phyloP scores from a whole-genome alignment of 2,888 invertebrate species.

The Seira sanloemensis region DNA sequence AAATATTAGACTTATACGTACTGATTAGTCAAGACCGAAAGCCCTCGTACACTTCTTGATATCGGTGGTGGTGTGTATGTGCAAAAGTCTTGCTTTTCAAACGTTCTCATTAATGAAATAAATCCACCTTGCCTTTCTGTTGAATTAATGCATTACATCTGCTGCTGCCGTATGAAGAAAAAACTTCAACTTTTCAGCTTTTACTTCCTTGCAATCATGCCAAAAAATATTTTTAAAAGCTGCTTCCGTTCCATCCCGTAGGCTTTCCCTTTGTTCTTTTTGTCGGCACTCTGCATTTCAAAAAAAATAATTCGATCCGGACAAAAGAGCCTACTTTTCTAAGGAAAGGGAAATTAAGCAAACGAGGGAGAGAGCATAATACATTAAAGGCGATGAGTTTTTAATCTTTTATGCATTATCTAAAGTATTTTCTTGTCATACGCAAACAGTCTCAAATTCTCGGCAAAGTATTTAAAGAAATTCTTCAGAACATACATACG shows the following conservation, averaged over 20 bases:
- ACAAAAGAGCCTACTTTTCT: neutral
- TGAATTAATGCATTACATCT: neutral
- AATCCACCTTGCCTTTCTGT: neutral
- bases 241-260: neutral
- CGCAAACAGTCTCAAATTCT: too few relatives aligned
- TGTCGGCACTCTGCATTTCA: constrained; percentile 39
- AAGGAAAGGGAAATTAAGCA: neutral
- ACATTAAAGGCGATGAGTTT: neutral
- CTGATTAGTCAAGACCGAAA: too few relatives aligned
- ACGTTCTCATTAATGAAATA: neutral
- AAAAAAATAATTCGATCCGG: constrained; percentile 45
- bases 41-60: too few relatives aligned
- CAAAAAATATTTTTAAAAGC: constrained; percentile 34
- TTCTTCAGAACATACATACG: too few relatives aligned
- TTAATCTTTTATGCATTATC: neutral
- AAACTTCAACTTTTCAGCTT: neutral
- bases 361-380: neutral
- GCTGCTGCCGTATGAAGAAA: neutral
- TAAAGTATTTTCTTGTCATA: too few relatives aligned
- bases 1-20: too few relatives aligned
- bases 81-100: neutral
- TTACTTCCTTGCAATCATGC: constrained; percentile 51
- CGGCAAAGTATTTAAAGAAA: too few relatives aligned
- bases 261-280: neutral
- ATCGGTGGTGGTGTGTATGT: too few relatives aligned